Evolutionary conservation across 2,888 invertebrate species (phyloP).

Genomic region (Chymomyza procnemis): DNA sequence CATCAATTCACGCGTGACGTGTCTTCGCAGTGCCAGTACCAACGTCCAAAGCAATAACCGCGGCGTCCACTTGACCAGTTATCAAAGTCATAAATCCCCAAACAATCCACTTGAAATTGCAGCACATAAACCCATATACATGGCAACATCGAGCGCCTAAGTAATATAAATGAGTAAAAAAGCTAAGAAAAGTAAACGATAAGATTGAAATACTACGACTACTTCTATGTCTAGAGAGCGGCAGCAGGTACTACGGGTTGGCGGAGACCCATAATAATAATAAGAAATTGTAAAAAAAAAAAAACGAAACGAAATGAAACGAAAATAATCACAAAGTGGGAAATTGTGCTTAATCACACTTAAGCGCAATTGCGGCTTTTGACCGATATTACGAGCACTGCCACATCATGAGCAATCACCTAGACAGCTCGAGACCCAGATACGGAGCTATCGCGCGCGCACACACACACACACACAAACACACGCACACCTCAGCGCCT

Average conservation of each 20-base stretch:
- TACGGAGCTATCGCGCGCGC: not conserved
- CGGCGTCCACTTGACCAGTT: constrained; percentile 63
- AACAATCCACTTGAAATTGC: constrained; percentile 62
- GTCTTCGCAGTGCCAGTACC: constrained; percentile 19
- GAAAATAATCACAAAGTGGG: not conserved
- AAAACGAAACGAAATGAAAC: constrained; percentile 1
- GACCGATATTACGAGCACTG: constrained; percentile 63
- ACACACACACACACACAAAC: not conserved
- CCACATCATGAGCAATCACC: constrained; percentile 40
- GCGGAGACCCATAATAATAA: constrained; percentile 7
- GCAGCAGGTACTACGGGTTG: not conserved
- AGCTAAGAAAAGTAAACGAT: constrained; percentile 43
- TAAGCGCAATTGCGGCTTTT: constrained; percentile 63
- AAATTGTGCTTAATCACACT: constrained; percentile 56
- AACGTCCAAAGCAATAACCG: not conserved
- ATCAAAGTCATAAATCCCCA: constrained; percentile 65
- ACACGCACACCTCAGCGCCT: not conserved
- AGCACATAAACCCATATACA: constrained; percentile 34
- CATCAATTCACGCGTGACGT: constrained; percentile 63
- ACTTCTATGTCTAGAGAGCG: constrained; percentile 4
- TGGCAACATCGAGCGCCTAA: constrained; percentile 24
- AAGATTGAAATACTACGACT: constrained; percentile 41
- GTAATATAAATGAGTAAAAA: constrained; percentile 61
- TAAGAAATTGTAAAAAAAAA: constrained; percentile 12
- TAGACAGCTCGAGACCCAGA: constrained; percentile 15